Conservation (phyloP, 1,140 invertebrate genomes). For the Drosophila sproati region DNA sequence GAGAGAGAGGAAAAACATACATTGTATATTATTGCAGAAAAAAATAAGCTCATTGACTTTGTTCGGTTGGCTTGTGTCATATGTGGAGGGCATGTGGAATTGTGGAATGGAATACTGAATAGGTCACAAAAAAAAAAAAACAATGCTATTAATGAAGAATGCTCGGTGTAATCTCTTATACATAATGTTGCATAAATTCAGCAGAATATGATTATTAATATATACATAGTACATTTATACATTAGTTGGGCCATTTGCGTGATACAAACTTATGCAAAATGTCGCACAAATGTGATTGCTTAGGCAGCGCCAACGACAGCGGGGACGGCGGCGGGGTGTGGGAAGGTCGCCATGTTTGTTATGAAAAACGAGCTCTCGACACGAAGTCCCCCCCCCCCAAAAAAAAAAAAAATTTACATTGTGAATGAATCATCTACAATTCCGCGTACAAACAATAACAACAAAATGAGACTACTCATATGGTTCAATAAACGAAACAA, state of each 20-base stretch:
- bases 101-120: constrained; percentile 26
- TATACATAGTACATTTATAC: constrained; percentile 4
- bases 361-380: constrained; percentile 58
- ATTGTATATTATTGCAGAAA: constrained; percentile 3
- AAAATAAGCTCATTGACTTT: too few species aligned
- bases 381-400: constrained; percentile 45
- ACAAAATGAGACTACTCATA: constrained; percentile 44
- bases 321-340: not conserved
- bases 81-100: constrained; percentile 57
- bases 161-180: constrained; percentile 29
- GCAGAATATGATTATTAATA: constrained; percentile 54
- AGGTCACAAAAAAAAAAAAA: constrained; percentile 24
- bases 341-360: constrained; percentile 38
- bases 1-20: constrained; percentile 23
- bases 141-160: constrained; percentile 33
- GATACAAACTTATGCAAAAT: constrained; percentile 46
- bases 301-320: not conserved
- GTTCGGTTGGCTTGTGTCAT: constrained; percentile 19
- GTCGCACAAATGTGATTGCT: constrained; percentile 15
- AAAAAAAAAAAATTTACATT: constrained; percentile 14
- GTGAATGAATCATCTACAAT: constrained; percentile 69
- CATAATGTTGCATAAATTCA: constrained; percentile 49
- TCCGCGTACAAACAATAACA: constrained; percentile 66
- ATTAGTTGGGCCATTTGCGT: constrained; percentile 37
- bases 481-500: constrained; percentile 74